Conservation (phyloP, 2,888 invertebrate species). For the Agonopterix heracliana region DNA sequence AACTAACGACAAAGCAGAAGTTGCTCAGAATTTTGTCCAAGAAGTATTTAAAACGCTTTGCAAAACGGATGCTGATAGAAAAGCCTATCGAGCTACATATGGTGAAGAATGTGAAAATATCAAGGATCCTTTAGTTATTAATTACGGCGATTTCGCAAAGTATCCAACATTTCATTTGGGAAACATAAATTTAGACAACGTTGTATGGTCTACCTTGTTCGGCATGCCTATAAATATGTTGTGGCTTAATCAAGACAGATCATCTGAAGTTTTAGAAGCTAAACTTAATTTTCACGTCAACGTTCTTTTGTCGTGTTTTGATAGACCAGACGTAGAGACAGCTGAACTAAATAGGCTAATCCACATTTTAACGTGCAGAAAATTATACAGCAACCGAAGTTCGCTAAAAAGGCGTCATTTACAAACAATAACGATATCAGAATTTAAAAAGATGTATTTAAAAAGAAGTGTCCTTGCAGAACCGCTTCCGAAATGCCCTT, state of each 20-base stretch:
- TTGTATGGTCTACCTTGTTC: slow-evolving; percentile 41
- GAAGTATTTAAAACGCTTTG: slow-evolving; percentile 48
- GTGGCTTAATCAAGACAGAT: slow-evolving; percentile 37
- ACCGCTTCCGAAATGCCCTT: slow-evolving; percentile 38
- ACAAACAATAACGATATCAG: slow-evolving; percentile 34
- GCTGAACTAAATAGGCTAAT: slow-evolving; percentile 51
- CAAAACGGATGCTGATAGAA: slow-evolving; percentile 39
- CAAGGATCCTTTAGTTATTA: slow-evolving; percentile 49
- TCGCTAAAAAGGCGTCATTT: slow-evolving; percentile 47
- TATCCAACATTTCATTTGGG: slow-evolving; percentile 54
- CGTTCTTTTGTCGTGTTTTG: slow-evolving; percentile 55
- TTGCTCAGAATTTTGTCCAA: slow-evolving; percentile 42
- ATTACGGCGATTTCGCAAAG: slow-evolving; percentile 53
- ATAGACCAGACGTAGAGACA: slow-evolving; percentile 54
- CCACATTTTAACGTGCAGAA: slow-evolving; percentile 56
- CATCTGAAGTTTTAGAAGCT: slow-evolving; percentile 40
- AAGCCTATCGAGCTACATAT: slow-evolving; percentile 49
- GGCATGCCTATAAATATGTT: slow-evolving; percentile 53
- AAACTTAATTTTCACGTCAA: slow-evolving; percentile 62
- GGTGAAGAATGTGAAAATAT: slow-evolving; percentile 56
- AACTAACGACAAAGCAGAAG: slow-evolving; percentile 28
- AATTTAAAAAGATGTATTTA: slow-evolving; percentile 58
- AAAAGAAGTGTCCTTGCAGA: slow-evolving; percentile 58
- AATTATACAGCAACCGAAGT: slow-evolving; percentile 59
- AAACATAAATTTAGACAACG: slow-evolving; percentile 50